Base-by-base conservation (phyloP, 1,140 invertebrate genomes). In the Teleopsis dalmanni region DNA sequence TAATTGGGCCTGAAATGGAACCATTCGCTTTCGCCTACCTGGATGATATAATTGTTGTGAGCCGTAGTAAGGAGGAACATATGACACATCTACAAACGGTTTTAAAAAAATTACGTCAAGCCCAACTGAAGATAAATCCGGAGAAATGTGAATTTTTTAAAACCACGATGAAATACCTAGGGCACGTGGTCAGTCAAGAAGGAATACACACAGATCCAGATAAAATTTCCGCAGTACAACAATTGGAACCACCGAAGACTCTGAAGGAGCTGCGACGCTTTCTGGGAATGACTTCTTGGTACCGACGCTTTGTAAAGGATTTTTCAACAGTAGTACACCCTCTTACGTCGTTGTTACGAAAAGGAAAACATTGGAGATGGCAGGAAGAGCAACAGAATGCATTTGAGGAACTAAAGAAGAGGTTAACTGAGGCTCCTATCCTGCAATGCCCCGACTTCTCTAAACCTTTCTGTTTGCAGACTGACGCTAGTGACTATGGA, bases 91-190 rank as follows among this genome's bases (percentile, higher is more conserved):
- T 49, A n/a, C 16, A 6, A 16, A 38, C 33, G 23, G 11, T 49
- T 14, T 14, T 38, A 21, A 5, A 18, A 11, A 14, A 41, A 10
- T 11, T 49, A 6, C 26, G 27, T 10, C 5, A 10, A 21, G 26
- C 38, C 21, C 29, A 31, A 14, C 27, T 41, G 2, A 49, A 37
- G 3, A 49, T 49, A 14, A 49, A 49, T n/a, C 21, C 42, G 13
- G 37, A 42, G 29, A 49, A 49, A 49, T 60, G 1, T 64, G 71
- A 63, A 19, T 51, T 78, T 3, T 75, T 71, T 23, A 56, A 76
- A 23, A 14, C 11, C 11, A 27, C 38, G 18, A 36, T 48, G 7
- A 21, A 26, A 19, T 48, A 48, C 29, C 21, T 48, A 18, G 35
- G 46, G 5, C 36, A 48, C 16, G 18, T 48, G 7, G 34, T 48